These are phyloP conservation scores for Eupristina koningsbergeri DNA, from an alignment of 1,140 invertebrate species.

Conservation along the genomic window DNA sequence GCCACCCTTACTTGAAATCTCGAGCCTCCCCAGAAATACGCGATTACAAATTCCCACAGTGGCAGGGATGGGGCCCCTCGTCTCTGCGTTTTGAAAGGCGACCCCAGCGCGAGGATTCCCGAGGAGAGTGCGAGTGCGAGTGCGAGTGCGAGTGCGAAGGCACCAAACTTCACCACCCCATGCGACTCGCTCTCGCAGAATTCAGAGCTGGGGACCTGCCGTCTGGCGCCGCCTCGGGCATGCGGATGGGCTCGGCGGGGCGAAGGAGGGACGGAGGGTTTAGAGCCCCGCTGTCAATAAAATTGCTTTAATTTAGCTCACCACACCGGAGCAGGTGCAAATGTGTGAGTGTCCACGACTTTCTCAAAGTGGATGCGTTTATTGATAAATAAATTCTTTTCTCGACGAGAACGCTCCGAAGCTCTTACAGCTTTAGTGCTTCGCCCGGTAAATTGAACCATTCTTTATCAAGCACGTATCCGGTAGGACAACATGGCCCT, in stretches of 20 bases:
- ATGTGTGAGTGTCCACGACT: neutral
- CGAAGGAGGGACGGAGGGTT: too few relatives aligned
- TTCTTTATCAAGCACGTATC: too few relatives aligned
- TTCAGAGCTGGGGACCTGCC: constrained; percentile 59
- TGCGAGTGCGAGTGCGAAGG: constrained; percentile 26
- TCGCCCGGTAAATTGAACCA: too few relatives aligned
- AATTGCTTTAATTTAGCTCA: constrained; percentile 61
- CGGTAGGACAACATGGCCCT: too few relatives aligned
- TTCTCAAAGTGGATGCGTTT: neutral
- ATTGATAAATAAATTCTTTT: neutral
- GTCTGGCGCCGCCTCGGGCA: constrained; percentile 2
- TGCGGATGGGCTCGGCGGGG: constrained; percentile 29
- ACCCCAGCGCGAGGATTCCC: constrained; percentile 22
- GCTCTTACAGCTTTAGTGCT: too few relatives aligned
- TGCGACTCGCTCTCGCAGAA: constrained; percentile 45
- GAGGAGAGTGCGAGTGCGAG: constrained; percentile 24
- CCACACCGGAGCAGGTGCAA: constrained; percentile 54
- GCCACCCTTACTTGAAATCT: constrained; percentile 52
- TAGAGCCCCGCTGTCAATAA: constrained; percentile 60
- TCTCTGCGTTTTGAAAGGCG: constrained; percentile 44
- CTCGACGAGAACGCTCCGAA: too few relatives aligned
- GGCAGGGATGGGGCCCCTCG: constrained; percentile 53
- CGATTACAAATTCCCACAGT: constrained; percentile 71
- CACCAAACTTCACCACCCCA: constrained; percentile 44
- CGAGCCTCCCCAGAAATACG: constrained; percentile 56